Conservation (phyloP, 2,888 invertebrate genomes). For the Pheosia gnoma region DNA sequence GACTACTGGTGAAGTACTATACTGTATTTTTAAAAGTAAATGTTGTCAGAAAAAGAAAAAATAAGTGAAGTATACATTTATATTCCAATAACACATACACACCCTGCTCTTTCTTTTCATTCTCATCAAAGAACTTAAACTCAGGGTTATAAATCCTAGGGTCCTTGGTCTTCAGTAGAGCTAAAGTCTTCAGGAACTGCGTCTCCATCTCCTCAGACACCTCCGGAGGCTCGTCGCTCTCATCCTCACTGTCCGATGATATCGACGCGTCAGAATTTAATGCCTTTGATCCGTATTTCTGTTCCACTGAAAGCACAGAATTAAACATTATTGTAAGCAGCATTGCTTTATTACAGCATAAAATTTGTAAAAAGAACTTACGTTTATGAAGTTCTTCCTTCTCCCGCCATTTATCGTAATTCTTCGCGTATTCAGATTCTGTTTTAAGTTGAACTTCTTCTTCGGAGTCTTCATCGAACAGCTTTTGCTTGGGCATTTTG, state of each 20-base stretch:
- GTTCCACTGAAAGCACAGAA: conserved; percentile 84
- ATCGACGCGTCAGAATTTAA: conserved; percentile 70
- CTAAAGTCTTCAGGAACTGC: conserved; percentile 93
- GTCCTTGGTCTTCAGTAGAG: conserved; percentile 94
- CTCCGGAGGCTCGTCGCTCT: conserved; percentile 85
- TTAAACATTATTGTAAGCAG: not conserved
- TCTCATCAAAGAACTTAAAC: conserved; percentile 87
- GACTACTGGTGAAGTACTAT: no score
- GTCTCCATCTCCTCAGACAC: conserved; percentile 88
- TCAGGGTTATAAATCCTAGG: conserved; percentile 93
- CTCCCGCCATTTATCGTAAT: conserved; percentile 92
- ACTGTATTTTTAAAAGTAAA: no score
- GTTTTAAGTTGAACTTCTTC: conserved; percentile 85
- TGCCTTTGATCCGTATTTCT: conserved; percentile 87
- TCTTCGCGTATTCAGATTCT: conserved; percentile 92
- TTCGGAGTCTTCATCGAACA: conserved; percentile 84
- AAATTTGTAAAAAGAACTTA: conserved; percentile 62
- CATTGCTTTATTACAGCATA: not conserved
- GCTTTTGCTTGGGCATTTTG: conserved; percentile 61
- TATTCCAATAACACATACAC: conserved; percentile 6
- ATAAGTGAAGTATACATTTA: not conserved
- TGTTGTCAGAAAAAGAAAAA: no score
- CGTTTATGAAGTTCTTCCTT: conserved; percentile 94
- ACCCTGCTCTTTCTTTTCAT: conserved; percentile 71
- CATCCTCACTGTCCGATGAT: conserved; percentile 86